Evolutionary conservation across 2,797 vertebrate species (phyloP).

Genomic region (Catamblyrhynchus diadema): DNA sequence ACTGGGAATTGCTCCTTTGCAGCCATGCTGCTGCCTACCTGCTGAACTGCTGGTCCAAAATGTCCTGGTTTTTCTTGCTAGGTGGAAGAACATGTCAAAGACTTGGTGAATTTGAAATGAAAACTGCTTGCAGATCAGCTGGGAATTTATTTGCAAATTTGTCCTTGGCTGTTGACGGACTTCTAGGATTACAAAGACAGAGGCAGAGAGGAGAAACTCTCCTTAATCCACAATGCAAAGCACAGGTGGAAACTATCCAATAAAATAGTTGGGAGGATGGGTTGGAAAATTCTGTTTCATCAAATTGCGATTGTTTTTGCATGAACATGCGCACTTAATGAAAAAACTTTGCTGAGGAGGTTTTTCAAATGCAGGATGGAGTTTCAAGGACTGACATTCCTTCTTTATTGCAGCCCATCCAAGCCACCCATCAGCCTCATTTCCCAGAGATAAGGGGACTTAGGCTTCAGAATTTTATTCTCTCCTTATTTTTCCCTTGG

Average conservation of each 20-base stretch:
- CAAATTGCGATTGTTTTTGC: not conserved
- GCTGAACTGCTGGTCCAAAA: not conserved
- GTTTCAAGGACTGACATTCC: not conserved
- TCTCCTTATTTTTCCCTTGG: not conserved
- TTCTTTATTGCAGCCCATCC: not conserved
- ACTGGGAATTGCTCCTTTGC: not conserved
- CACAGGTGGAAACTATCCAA: not conserved
- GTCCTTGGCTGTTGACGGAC: not conserved
- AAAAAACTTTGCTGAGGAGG: not conserved
- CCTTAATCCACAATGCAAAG: conserved; percentile 14
- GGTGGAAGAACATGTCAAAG: not conserved
- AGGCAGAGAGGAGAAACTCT: conserved; percentile 11
- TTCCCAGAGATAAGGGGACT: not conserved
- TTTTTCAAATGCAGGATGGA: not conserved
- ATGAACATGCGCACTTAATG: not conserved
- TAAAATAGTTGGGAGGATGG: not conserved
- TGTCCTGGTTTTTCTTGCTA: not conserved
- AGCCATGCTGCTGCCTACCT: not conserved
- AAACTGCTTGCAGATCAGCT: conserved; percentile 37
- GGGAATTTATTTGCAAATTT: conserved; percentile 12
- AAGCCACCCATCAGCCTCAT: not conserved
- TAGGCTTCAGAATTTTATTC: not conserved
- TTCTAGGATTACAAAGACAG: not conserved
- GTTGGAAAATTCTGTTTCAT: not conserved
- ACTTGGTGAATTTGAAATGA: conserved; percentile 20